These are phyloP conservation scores for Corythornis vintsioides DNA, from an alignment of 2,113 vertebrate genomes.

Conservation along the genomic window DNA sequence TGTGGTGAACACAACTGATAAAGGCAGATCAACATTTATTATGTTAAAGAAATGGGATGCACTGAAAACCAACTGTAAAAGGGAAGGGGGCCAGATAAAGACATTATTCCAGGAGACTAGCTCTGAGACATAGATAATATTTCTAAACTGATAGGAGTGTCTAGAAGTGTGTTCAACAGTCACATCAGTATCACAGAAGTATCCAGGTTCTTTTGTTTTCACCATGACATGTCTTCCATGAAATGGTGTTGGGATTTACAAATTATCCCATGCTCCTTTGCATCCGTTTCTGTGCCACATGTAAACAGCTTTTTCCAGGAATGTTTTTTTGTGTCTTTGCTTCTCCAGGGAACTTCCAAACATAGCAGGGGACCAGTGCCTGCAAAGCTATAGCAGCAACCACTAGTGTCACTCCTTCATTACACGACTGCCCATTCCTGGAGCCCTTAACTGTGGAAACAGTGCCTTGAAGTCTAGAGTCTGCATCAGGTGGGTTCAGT, in stretches of 20 bases:
- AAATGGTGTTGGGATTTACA: background rate
- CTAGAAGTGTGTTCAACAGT: background rate
- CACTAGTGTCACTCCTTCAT: rapidly evolving
- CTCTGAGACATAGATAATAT: background rate
- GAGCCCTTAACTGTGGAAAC: background rate
- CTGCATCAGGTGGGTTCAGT: background rate
- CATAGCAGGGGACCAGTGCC: background rate
- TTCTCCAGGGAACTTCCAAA: background rate
- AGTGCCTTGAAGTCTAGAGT: background rate
- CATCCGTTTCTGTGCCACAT: background rate
- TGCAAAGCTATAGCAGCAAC: background rate
- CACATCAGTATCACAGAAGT: background rate
- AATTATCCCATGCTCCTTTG: background rate
- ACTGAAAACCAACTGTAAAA: background rate
- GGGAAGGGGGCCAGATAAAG: background rate
- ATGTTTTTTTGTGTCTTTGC: background rate
- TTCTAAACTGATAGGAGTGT: background rate
- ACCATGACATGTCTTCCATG: background rate
- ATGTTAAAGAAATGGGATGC: background rate
- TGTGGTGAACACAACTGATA: background rate
- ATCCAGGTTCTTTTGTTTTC: background rate
- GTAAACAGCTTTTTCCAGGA: background rate
- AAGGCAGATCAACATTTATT: background rate
- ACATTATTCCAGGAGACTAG: background rate
- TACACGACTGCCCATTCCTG: background rate